Base-by-base conservation (phyloP, 2,113 vertebrate genomes). In the Cettia cetti region DNA sequence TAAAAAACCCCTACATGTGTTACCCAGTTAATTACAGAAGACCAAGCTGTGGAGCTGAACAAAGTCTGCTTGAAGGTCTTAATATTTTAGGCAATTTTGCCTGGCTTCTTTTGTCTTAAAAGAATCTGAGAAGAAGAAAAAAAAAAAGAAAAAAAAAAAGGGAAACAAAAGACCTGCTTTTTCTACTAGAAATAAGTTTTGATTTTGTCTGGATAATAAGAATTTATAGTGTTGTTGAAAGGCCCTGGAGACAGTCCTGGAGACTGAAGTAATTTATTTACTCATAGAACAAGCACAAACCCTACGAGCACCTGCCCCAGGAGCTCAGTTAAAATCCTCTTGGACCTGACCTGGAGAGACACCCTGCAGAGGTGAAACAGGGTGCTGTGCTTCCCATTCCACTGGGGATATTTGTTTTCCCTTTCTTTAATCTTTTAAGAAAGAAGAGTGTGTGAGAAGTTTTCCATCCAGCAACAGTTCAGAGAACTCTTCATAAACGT, bases 221-320 rank as follows among this genome's bases (percentile, higher is more conserved):
- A 77, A 88, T 87, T 92, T 88, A 94, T 54, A 66, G 82, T 10
- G 30, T 7, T 93, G 90, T 11, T 95, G 93, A 86, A 95, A 92
- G 92, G 75, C 79, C 35, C 54, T 60, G 66, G 94, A 84, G 94
- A 72, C 70, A 76, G 53, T 44, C 75, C 78, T 87, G 61, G 70
- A 80, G 63, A 16, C 94, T 94, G 75, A 77, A 93, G 85, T 90
- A 10, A 70, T 88, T 89, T 91, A 86, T 90, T 93, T 95, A 82
- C 37, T 37, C 35, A 1, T 1, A 81, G 75, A 88, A 91, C 23
- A 85, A 87, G 70, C 50, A 78, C 61, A 59, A 81, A 79, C 45
- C 35, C 24, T 20, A 13, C 2, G 1, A 88, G 61, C 79, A 75
- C 37, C 76, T 86, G 79, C 64, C 89, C 50, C 83, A 37, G 59